These are phyloP conservation scores for Dryadula phaetusa DNA, from an alignment of 2,888 invertebrate genomes.

Conservation along the genomic window DNA sequence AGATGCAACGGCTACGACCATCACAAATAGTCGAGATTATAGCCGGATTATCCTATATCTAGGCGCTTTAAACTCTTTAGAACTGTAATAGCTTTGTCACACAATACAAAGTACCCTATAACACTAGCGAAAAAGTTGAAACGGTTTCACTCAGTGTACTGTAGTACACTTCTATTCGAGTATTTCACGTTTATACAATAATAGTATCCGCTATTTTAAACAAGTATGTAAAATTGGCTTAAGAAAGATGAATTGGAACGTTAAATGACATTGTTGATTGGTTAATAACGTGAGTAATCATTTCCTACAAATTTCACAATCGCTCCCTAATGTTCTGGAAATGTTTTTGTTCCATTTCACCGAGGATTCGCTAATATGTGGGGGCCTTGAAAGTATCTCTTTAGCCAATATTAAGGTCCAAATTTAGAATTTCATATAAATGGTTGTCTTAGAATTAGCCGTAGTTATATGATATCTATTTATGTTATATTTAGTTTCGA, in stretches of 20 bases:
- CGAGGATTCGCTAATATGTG: neutral
- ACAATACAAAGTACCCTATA: conserved; percentile 28
- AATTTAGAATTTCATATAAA: neutral
- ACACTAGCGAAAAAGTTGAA: conserved; percentile 36
- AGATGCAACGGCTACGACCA: conserved; percentile 14
- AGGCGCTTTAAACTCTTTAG: conserved; percentile 22
- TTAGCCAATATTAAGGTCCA: neutral
- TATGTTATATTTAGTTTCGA: neutral
- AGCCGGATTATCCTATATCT: conserved; percentile 25
- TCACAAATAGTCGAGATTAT: conserved; percentile 24
- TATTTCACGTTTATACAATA: conserved; percentile 37
- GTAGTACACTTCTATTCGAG: conserved; percentile 38
- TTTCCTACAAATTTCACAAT: conserved; percentile 66
- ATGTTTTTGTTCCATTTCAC: conserved; percentile 27
- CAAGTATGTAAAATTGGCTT: conserved; percentile 49
- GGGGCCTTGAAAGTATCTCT: neutral
- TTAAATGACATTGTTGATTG: conserved; percentile 71
- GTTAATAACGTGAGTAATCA: conserved; percentile 76
- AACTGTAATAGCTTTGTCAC: conserved; percentile 25
- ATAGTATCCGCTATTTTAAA: conserved; percentile 41
- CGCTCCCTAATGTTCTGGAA: conserved; percentile 45
- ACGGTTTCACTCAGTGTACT: conserved; percentile 33
- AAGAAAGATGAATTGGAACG: conserved; percentile 52
- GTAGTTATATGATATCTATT: neutral
- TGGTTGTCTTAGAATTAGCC: neutral